These are phyloP conservation scores for Ranitomeya imitator DNA, from an alignment of 2,113 vertebrate genomes.

Conservation along the genomic window DNA sequence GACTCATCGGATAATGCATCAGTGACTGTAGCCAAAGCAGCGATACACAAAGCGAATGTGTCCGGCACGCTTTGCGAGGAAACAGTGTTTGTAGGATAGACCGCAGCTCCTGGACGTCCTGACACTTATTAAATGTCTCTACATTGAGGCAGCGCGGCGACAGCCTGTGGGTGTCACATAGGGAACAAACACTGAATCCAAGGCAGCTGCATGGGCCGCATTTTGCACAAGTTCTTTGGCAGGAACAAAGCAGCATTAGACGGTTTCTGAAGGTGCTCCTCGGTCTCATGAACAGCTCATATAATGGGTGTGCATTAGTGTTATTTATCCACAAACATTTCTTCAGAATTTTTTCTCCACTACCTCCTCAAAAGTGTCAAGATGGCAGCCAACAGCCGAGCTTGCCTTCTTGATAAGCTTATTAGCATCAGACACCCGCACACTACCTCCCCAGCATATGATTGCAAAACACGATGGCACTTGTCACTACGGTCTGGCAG, in stretches of 20 bases:
- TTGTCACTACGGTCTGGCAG: too few relatives aligned
- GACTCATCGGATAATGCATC: constrained; percentile 50
- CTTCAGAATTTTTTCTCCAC: too few relatives aligned
- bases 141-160: not conserved
- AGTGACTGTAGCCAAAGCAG: constrained; percentile 52
- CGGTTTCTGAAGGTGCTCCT: too few relatives aligned
- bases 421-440: too few relatives aligned
- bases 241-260: not conserved
- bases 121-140: not conserved
- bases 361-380: too few relatives aligned
- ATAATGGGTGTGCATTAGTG: too few relatives aligned
- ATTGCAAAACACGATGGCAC: too few relatives aligned
- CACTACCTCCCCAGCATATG: too few relatives aligned
- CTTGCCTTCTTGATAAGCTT: too few relatives aligned
- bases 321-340: too few relatives aligned
- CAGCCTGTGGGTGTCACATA: not conserved
- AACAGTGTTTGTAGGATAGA: constrained; percentile 8
- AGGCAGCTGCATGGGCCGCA: not conserved
- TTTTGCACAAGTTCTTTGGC: not conserved
- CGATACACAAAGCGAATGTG: constrained; percentile 21
- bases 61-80: not conserved
- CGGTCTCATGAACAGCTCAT: too few relatives aligned
- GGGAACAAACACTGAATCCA: not conserved
- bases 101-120: not conserved
- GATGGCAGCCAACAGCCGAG: too few relatives aligned